phyloP scores from a whole-genome alignment of 30 jellyfish, hydroid and myxozoan genomes.

The Cassiopea xamachana region DNA sequence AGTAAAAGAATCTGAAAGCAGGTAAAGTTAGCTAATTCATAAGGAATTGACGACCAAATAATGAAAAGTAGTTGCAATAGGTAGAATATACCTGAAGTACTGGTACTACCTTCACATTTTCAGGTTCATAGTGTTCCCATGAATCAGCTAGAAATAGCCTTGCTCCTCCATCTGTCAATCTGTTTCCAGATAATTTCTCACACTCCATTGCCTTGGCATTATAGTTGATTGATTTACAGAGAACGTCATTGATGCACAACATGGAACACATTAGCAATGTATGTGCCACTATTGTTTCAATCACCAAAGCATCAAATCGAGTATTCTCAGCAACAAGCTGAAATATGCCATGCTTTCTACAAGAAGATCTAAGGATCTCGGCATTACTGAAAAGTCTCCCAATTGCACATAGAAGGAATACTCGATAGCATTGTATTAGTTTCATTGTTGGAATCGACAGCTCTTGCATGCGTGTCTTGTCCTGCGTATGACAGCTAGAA shows the following conservation, averaged over 20 bases:
- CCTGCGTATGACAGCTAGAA: no score
- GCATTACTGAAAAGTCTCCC: neutral
- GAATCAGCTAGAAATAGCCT: neutral
- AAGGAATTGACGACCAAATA: no score
- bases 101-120: neutral
- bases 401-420: neutral
- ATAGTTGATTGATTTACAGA: constrained; percentile 7
- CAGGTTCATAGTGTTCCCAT: neutral
- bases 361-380: neutral
- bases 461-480: neutral
- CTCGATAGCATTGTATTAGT: neutral
- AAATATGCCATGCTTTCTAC: neutral
- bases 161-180: neutral
- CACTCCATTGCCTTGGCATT: neutral
- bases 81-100: neutral
- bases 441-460: neutral
- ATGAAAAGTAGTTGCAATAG: neutral
- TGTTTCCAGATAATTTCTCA: constrained; percentile 4
- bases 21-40: no score
- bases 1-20: no score
- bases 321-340: neutral
- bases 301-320: neutral
- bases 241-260: neutral
- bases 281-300: neutral
- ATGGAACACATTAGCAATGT: neutral